A percentile compares a stretch with the other conserved stretches of the same genome.
Evolutionary conservation across 1,140 invertebrate genomes (phyloP).

Genomic region (Solen grandis): DNA sequence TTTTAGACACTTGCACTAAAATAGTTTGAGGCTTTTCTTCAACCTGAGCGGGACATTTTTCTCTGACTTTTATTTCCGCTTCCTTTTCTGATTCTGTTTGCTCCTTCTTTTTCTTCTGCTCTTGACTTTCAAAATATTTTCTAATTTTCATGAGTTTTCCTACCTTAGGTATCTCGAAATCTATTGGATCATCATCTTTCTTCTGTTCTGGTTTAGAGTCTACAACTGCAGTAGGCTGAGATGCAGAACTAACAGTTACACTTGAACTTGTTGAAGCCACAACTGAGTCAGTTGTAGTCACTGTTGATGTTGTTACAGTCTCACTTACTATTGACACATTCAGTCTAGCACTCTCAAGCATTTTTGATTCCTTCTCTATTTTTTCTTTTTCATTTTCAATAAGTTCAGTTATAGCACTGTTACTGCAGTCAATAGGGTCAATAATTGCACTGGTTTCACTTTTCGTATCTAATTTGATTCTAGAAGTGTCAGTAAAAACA

Average conservation of each 20-base stretch:
- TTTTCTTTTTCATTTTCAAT: slow-evolving; percentile 42
- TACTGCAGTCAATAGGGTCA: slow-evolving; percentile 39
- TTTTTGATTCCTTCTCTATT: slow-evolving; percentile 46
- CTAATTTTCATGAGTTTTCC: slow-evolving; percentile 52
- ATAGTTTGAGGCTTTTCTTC: slow-evolving; percentile 52
- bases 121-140: slow-evolving; percentile 47
- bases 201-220: slow-evolving; percentile 22
- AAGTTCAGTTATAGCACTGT: slow-evolving; percentile 45
- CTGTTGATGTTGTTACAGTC: too few relatives aligned
- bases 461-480: neutral
- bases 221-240: neutral
- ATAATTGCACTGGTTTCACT: neutral
- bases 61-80: slow-evolving; percentile 31
- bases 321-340: neutral
- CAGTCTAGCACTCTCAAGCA: slow-evolving; percentile 38
- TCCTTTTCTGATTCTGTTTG: slow-evolving; percentile 42
- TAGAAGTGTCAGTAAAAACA: slow-evolving; percentile 1
- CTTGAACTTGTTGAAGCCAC: slow-evolving; percentile 1
- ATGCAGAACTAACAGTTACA: neutral
- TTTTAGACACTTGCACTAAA: slow-evolving; percentile 51
- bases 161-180: slow-evolving; percentile 53
- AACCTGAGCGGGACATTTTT: slow-evolving; percentile 19
- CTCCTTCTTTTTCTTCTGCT: slow-evolving; percentile 37
- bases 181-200: slow-evolving; percentile 50
- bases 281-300: neutral